Evolutionary conservation across 2,888 invertebrate species (phyloP), one percentile per base, ranked within the genome.

Genomic region (Cistogaster globosa): DNA sequence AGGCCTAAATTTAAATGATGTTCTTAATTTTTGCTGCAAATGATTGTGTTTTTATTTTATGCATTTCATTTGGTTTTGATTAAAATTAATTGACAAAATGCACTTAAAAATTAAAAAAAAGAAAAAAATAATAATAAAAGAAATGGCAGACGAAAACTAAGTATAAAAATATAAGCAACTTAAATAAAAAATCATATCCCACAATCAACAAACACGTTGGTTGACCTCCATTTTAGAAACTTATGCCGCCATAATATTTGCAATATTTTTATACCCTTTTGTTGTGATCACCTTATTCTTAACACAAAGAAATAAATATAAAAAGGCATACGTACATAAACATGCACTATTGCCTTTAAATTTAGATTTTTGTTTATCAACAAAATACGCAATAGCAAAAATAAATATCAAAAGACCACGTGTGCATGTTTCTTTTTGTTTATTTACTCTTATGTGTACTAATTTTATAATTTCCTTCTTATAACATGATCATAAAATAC

Each of bases 401-500:
- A 38, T 9, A 38, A 38, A 9, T 4, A 38, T 38, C 38, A 42
- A 42, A 12, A 42, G 12, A 12, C 9, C 42, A 42, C 42, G 12
- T 42, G 42, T 12, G 11, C 7, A 42, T 42, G 42, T 12, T 42
- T 42, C 26, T 42, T 12, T 42, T 12, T 4, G 42, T 42, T 42
- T 42, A 11, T 42, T 42, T 42, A 42, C 12, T 12, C 42, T 42
- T 12, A 42, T 42, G 6, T 32, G 32, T 8, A 42, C 42, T 42
- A 12, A 42, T 12, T 42, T 42, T 42, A 42, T 42, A 42, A 12
- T 42, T 42, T 42, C 42, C 12, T 42, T 42, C 12, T 94, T 0
- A 96, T 94, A 9, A 96, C 93, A 89, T 97, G 97, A 91, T 97
- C 97, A 89, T 96, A 97, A 63, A 97, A 94, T 89, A 97, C 95